Conservation (phyloP, 2,888 invertebrate genomes). For the Ochropacha duplaris region DNA sequence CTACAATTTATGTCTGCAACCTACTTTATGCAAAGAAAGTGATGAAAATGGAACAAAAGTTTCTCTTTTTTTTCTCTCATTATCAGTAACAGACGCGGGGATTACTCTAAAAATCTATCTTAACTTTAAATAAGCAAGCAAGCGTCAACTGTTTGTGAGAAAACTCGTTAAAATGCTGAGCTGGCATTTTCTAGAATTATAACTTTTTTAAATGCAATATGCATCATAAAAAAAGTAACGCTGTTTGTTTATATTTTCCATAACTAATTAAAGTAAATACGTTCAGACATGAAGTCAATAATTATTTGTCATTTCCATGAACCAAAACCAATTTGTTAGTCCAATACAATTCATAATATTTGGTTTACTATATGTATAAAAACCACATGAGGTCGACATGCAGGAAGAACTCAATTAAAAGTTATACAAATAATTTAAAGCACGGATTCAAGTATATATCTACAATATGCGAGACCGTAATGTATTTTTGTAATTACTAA, state of each 20-base stretch:
- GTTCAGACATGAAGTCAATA: not conserved
- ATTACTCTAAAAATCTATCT: too few species aligned
- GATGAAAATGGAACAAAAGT: conserved; percentile 55
- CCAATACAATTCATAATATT: not conserved
- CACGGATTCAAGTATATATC: not conserved
- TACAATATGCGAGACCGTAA: not conserved
- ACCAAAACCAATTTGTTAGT: not conserved
- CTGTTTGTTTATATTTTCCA: not conserved
- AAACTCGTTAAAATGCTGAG: too few species aligned
- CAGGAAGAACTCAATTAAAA: not conserved
- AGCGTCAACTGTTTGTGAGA: too few species aligned
- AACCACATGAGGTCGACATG: not conserved
- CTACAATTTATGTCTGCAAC: conserved; percentile 72
- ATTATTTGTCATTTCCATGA: not conserved
- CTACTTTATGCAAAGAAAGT: conserved; percentile 65
- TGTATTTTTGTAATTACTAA: not conserved
- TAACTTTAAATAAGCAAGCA: too few species aligned
- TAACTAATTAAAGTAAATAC: conserved; percentile 20
- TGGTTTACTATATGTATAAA: not conserved
- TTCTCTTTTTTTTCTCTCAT: conserved; percentile 32
- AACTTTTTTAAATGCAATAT: too few species aligned
- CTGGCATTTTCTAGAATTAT: too few species aligned
- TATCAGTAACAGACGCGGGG: too few species aligned
- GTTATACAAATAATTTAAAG: not conserved
- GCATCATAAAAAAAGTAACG: too few species aligned